Evolutionary conservation across 2,888 invertebrate genomes (phyloP), one percentile per base, ranked within the genome.

Genomic region (Nemapogon koenigi): DNA sequence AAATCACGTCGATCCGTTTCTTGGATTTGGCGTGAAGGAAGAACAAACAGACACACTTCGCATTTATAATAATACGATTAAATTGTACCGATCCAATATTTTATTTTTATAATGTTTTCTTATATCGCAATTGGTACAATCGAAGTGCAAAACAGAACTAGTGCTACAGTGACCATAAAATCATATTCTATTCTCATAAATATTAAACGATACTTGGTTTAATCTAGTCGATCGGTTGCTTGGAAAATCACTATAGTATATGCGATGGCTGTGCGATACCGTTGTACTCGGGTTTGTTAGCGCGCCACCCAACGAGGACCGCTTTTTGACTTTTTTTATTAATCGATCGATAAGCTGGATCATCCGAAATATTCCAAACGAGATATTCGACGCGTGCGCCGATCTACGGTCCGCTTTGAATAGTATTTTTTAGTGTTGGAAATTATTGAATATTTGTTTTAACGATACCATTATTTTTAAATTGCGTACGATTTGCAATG

Each of bases 91-190:
- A n/a, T n/a, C n/a, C n/a, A n/a, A n/a, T n/a, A n/a, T n/a, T n/a
- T n/a, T n/a, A n/a, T n/a, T n/a, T n/a, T n/a, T n/a, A n/a, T n/a
- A n/a, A n/a, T n/a, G n/a, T n/a, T n/a, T n/a, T n/a, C n/a, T n/a
- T n/a, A n/a, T n/a, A n/a, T n/a, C n/a, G n/a, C n/a, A n/a, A n/a
- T n/a, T n/a, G n/a, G n/a, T n/a, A n/a, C n/a, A n/a, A n/a, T 47
- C 44, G 46, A 37, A 29, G 40, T 39, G 35, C 39, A 39, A 43
- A 41, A 42, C 44, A 40, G 15, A 16, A 16, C 31, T 17, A 31
- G 17, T 42, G 38, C 42, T 16, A 31, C 31, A 31, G 38, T 16
- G 31, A 16, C 28, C 19, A 33, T 33, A 33, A 33, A 33, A 33
- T 33, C 33, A 16, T 19, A 33, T 33, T 33, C 33, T 33, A 33